phyloP scores from a whole-genome alignment of 35 echinoderm and acorn worm species.

The Lytechinus pictus region DNA sequence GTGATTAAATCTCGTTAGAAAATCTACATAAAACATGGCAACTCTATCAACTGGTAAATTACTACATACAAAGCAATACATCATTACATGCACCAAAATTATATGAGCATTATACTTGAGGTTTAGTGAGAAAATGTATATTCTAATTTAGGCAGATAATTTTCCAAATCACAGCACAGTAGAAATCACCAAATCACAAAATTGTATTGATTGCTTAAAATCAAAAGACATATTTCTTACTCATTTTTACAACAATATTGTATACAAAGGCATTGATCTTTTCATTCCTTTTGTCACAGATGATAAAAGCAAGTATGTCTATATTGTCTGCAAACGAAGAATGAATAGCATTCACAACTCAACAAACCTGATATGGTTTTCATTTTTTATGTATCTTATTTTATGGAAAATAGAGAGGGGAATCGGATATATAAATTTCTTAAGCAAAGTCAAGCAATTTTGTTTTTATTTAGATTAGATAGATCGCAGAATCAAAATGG shows the following conservation, averaged over 20 bases:
- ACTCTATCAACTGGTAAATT: background rate
- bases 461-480: no score
- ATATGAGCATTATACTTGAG: background rate
- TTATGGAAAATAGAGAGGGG: background rate
- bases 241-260: background rate
- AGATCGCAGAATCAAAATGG: no score
- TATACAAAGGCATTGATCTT: background rate
- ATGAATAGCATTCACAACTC: background rate
- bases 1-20: background rate
- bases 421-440: no score
- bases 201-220: background rate
- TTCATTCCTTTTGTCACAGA: background rate
- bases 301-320: background rate
- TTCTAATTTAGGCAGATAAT: background rate
- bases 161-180: background rate
- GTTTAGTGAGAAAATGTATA: background rate
- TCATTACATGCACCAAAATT: background rate
- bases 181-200: background rate
- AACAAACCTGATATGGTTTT: background rate
- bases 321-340: background rate
- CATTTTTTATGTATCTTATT: background rate
- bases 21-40: background rate
- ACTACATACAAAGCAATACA: background rate
- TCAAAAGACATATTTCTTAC: background rate
- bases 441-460: no score